A percentile compares a stretch with the other conserved stretches of the same genome.
phyloP scores from a whole-genome alignment of 1,140 invertebrate species.

The Melanaphis sacchari region DNA sequence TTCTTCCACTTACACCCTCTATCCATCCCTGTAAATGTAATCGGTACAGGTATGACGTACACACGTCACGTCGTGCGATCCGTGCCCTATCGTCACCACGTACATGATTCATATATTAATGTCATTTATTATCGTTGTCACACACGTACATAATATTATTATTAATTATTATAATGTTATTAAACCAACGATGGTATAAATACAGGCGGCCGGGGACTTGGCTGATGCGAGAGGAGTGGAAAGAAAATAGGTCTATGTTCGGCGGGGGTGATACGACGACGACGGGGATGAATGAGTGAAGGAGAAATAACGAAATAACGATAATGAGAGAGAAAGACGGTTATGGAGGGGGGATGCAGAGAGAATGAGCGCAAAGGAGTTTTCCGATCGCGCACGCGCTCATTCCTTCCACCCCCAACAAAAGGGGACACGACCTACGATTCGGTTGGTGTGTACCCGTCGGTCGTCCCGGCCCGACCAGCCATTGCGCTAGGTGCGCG shows the following conservation, averaged over 20 bases:
- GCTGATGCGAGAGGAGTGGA: not conserved
- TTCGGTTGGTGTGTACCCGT: conserved; percentile 5
- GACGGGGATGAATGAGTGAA: not conserved
- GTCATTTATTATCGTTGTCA: not conserved
- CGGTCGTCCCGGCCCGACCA: not conserved
- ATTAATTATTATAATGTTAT: not conserved
- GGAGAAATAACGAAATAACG: not conserved
- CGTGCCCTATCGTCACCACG: no score
- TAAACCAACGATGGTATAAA: not conserved
- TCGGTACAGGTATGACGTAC: not conserved
- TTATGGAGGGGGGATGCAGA: not conserved
- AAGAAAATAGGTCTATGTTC: not conserved
- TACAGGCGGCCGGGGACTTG: not conserved
- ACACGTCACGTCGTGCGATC: not conserved
- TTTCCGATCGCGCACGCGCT: not conserved
- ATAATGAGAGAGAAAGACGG: not conserved
- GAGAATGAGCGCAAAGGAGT: not conserved
- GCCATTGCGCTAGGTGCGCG: not conserved
- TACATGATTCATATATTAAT: not conserved
- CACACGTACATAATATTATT: not conserved
- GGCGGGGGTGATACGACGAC: not conserved
- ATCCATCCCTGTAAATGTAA: not conserved
- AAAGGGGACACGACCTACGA: conserved; percentile 45
- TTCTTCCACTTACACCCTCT: no score
- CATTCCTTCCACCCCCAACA: not conserved